A percentile compares a stretch with the other conserved stretches of the same genome.
Conservation (phyloP, 2,888 invertebrate species). For the Pollenia amentaria region DNA sequence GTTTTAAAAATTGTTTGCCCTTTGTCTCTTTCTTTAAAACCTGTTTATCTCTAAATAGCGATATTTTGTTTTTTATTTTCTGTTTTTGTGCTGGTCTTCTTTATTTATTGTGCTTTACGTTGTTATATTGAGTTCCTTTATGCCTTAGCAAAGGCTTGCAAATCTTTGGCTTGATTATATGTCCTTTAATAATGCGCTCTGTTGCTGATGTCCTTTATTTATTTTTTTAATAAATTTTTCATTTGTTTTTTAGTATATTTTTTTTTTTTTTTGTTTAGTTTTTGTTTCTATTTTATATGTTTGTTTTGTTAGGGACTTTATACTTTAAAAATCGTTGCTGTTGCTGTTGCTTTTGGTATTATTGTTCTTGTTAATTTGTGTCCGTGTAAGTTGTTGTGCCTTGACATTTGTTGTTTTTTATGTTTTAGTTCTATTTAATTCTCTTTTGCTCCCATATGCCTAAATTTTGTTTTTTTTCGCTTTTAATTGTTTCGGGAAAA, state of each 20-base stretch:
- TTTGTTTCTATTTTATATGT: constrained; percentile 22
- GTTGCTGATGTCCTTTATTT: constrained; percentile 42
- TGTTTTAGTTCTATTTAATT: constrained; percentile 7
- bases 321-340: constrained; percentile 21
- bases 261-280: constrained; percentile 17
- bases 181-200: constrained; percentile 42
- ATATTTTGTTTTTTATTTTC: constrained; percentile 41
- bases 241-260: background rate
- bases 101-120: constrained; percentile 26
- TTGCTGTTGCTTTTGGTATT: constrained; percentile 28
- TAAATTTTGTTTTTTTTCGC: constrained; percentile 26
- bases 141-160: constrained; percentile 61
- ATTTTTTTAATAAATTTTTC: constrained; percentile 50
- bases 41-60: constrained; percentile 40
- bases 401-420: constrained; percentile 60
- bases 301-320: constrained; percentile 50
- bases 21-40: constrained; percentile 7
- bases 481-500: constrained; percentile 66
- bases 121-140: constrained; percentile 16
- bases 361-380: constrained; percentile 32
- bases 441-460: constrained; percentile 25
- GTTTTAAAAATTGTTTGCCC: background rate
- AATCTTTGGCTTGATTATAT: constrained; percentile 47
- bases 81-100: constrained; percentile 8
- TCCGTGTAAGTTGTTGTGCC: constrained; percentile 46